These are phyloP conservation scores for Drosophila sp. DNA, from an alignment of 1,140 invertebrate species.

Conservation along the genomic window DNA sequence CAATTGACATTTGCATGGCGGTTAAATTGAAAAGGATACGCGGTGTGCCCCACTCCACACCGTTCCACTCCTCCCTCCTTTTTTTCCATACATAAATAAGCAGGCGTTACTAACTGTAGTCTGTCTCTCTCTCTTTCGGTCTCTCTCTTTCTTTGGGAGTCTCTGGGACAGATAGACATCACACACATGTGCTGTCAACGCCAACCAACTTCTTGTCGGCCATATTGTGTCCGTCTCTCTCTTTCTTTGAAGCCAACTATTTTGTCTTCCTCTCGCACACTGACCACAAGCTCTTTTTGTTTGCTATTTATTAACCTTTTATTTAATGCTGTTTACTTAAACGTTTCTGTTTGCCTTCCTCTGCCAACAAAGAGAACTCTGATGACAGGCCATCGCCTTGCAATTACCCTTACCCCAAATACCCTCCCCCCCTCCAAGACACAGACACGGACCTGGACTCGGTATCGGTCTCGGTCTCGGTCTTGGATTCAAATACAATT, in stretches of 20 bases:
- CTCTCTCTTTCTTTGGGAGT: background rate
- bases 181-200: conserved; percentile 65
- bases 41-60: conserved; percentile 13
- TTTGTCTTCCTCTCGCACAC: conserved; percentile 18
- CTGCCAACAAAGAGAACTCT: conserved; percentile 45
- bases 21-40: conserved; percentile 73
- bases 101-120: conserved; percentile 73
- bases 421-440: background rate
- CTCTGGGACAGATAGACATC: conserved; percentile 34
- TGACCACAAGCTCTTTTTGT: conserved; percentile 49
- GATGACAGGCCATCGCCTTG: conserved; percentile 78
- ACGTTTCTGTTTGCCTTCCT: conserved; percentile 42
- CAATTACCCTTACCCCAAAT: conserved; percentile 44
- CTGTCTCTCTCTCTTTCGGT: conserved; percentile 8
- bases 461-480: background rate
- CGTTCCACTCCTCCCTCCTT: background rate
- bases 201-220: conserved; percentile 51
- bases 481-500: background rate
- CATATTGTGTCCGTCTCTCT: conserved; percentile 61
- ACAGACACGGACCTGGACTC: background rate
- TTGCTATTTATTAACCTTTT: conserved; percentile 80
- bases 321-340: conserved; percentile 78
- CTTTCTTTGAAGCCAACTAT: background rate
- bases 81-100: conserved; percentile 68
- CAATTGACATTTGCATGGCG: conserved; percentile 78